Evolutionary conservation across 2,797 vertebrate genomes (phyloP), one percentile per base, ranked within the genome.

Genomic region (Spinus olivaceus): DNA sequence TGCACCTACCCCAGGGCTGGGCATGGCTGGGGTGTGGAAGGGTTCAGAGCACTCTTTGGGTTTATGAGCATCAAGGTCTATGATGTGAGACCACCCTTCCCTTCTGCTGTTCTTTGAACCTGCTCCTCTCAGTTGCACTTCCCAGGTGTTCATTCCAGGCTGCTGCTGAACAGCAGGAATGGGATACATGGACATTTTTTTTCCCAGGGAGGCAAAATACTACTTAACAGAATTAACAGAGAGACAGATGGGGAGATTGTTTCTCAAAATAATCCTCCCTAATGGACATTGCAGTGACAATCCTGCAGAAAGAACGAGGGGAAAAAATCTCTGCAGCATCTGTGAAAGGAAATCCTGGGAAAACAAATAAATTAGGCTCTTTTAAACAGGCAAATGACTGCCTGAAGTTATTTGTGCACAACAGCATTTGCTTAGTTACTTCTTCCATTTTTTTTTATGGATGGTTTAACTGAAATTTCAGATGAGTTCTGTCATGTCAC

Each of bases 221-320:
- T 91, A 53, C 72, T 94, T 85, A 93, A 77, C n/a, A 67, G 56
- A 33, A 74, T 83, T 69, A 27, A 93, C 93, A 95, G 65, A 92
- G 69, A 51, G 88, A 42, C 83, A 93, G 91, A 90, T 86, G 63
- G 22, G 19, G 27, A 84, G 57, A 86, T 67, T 65, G 12, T 81
- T 87, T 93, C 65, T 86, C 78, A 64, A 86, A 95, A 90, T 86
- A 92, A 90, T 91, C 85, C 81, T 96, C 69, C 64, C 61, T 90
- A 88, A 95, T 65, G 60, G 65, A 66, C 76, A 47, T 92, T 80
- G 67, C 65, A 81, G 53, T 90, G 57, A 92, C 60, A 70, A 57
- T 88, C 35, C 51, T 53, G 66, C 49, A 92, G 47, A 80, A 92
- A 63, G 67, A 46, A 63, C 37, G 27, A 41, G 35, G 25, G 65